These are phyloP conservation scores for Mus spicilegus DNA, from an alignment of 2,113 vertebrate species.

Conservation along the genomic window DNA sequence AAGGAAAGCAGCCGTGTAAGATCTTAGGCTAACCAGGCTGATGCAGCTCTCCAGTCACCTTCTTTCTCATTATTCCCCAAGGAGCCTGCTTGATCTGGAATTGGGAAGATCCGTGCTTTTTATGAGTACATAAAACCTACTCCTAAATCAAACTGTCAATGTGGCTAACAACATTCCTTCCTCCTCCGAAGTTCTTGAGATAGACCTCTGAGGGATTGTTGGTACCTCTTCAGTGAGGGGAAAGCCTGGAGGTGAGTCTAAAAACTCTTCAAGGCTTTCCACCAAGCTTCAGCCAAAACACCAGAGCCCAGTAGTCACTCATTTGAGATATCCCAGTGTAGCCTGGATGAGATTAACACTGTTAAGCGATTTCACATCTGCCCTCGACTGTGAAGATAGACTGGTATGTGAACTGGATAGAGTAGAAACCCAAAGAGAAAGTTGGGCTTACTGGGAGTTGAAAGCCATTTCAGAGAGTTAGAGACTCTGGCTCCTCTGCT, in stretches of 20 bases:
- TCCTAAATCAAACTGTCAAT: not conserved
- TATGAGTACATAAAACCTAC: not conserved
- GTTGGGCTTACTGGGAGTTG: not conserved
- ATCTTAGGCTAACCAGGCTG: not conserved
- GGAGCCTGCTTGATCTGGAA: constrained; percentile 1
- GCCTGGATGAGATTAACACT: not conserved
- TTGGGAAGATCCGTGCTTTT: not conserved
- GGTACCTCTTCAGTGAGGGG: not conserved
- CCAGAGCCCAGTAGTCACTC: not conserved
- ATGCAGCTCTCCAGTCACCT: not conserved
- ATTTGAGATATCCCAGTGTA: not conserved
- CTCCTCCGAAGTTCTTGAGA: not conserved
- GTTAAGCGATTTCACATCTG: not conserved
- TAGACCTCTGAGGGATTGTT: not conserved
- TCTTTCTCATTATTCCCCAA: not conserved
- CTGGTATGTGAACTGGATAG: not conserved
- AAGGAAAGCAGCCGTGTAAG: not conserved
- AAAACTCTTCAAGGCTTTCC: not conserved
- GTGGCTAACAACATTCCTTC: not conserved
- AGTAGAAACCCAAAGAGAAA: not conserved
- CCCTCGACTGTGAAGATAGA: not conserved
- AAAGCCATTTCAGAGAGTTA: not conserved
- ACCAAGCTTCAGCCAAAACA: not conserved
- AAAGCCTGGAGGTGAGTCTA: not conserved
- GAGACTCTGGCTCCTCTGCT: not conserved